Conservation (phyloP, 2,888 invertebrate species). For the Buathra laborator region DNA sequence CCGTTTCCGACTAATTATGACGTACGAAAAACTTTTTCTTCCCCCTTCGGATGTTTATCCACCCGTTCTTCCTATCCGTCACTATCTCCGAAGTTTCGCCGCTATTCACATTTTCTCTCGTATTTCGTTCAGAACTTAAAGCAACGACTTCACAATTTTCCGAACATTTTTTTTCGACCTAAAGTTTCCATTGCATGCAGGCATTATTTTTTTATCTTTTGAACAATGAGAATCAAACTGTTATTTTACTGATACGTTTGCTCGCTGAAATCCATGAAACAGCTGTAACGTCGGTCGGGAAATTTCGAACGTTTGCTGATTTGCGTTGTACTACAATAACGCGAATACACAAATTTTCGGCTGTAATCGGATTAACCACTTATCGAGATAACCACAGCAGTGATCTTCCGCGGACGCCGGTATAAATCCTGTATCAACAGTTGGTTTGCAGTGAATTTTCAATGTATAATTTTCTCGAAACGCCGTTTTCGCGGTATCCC, state of each 20-base stretch:
- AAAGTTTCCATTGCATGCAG: constrained; percentile 1
- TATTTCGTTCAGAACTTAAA: constrained; percentile 4
- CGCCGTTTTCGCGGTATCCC: neutral
- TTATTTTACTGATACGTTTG: neutral
- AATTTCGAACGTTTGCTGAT: constrained; percentile 51
- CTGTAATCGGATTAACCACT: constrained; percentile 65
- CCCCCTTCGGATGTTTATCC: constrained; percentile 49
- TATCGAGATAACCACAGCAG: constrained; percentile 50
- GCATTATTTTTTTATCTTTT: neutral
- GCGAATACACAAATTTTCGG: constrained; percentile 55
- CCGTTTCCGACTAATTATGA: constrained; percentile 63
- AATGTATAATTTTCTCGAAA: constrained; percentile 45
- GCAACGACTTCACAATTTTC: neutral
- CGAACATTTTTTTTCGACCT: neutral
- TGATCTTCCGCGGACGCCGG: neutral
- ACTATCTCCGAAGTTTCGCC: constrained; percentile 17
- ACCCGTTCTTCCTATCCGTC: constrained; percentile 35
- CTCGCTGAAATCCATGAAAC: neutral
- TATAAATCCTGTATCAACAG: constrained; percentile 53
- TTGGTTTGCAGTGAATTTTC: constrained; percentile 41
- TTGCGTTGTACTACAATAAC: constrained; percentile 45
- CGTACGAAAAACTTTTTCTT: constrained; percentile 51
- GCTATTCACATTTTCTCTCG: constrained; percentile 8
- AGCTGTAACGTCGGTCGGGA: neutral
- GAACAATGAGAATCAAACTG: neutral